Percentiles rank a stretch among this genome's conserved stretches.
phyloP scores from a whole-genome alignment of 2,888 invertebrate species.

The Protodeltote pygarga region DNA sequence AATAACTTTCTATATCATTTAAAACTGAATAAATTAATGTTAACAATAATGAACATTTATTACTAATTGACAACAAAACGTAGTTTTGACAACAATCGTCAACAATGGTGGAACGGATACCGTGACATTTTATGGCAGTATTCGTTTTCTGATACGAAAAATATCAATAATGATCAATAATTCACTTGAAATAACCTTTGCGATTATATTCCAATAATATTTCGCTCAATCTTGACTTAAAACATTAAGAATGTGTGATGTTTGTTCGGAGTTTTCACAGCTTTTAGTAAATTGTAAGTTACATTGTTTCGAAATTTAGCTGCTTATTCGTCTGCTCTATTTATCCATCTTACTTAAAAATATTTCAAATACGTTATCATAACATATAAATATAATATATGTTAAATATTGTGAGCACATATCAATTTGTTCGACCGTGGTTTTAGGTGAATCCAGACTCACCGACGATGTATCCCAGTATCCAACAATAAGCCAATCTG shows the following conservation, averaged over 20 bases:
- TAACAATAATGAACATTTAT: constrained; percentile 23
- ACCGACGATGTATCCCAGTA: constrained; percentile 92
- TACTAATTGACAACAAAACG: constrained; percentile 65
- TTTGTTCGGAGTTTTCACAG: constrained; percentile 97
- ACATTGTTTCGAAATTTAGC: constrained; percentile 82
- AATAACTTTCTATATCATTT: neutral
- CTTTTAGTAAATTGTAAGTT: constrained; percentile 91
- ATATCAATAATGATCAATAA: constrained; percentile 83
- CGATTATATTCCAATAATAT: constrained; percentile 81
- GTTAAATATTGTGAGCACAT: constrained; percentile 19
- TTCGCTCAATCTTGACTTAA: constrained; percentile 71
- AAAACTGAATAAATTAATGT: constrained; percentile 20
- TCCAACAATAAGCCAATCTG: constrained; percentile 91
- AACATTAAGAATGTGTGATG: constrained; percentile 94
- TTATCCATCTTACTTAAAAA: constrained; percentile 46
- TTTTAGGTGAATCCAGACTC: constrained; percentile 93
- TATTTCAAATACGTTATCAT: constrained; percentile 22
- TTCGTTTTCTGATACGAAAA: constrained; percentile 83
- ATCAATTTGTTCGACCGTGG: constrained; percentile 19
- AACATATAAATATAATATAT: constrained; percentile 2
- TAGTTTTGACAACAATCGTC: constrained; percentile 83
- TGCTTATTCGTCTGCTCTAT: constrained; percentile 58
- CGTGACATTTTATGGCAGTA: constrained; percentile 81
- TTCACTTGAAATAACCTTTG: constrained; percentile 69
- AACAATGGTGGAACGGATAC: constrained; percentile 85